Percentiles rank a stretch among this genome's conserved stretches.
Conservation (phyloP, 2,113 vertebrate species). For the Lycaon pictus region DNA sequence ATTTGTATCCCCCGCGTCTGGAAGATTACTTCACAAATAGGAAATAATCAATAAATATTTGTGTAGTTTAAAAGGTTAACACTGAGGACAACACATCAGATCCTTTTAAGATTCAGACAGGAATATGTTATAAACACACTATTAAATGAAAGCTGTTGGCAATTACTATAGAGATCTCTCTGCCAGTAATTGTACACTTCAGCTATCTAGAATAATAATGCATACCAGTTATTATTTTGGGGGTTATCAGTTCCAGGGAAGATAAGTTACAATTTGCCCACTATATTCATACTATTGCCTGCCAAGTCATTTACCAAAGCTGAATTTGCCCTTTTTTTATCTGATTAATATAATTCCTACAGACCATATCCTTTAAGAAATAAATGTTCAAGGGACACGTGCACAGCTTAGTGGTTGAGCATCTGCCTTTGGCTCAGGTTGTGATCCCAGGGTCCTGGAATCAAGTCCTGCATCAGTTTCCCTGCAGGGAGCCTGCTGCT, state of each 20-base stretch:
- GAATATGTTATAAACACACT: not conserved
- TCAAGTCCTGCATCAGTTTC: no score
- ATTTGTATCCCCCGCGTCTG: not conserved
- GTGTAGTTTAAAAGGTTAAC: not conserved
- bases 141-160: not conserved
- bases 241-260: not conserved
- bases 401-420: no score
- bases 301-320: not conserved
- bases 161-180: not conserved
- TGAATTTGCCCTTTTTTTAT: not conserved
- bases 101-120: not conserved
- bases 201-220: not conserved
- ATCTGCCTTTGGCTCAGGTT: no score
- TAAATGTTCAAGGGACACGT: not conserved
- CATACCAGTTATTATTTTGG: not conserved
- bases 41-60: not conserved
- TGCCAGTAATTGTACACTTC: no score
- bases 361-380: not conserved
- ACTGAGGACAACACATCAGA: not conserved
- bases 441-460: no score
- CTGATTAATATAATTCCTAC: not conserved
- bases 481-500: no score
- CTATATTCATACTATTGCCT: not conserved
- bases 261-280: not conserved
- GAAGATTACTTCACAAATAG: not conserved